Evolutionary conservation across 1,140 invertebrate genomes (phyloP), one percentile per base, ranked within the genome.

Genomic region (Geopemphigus sp.): DNA sequence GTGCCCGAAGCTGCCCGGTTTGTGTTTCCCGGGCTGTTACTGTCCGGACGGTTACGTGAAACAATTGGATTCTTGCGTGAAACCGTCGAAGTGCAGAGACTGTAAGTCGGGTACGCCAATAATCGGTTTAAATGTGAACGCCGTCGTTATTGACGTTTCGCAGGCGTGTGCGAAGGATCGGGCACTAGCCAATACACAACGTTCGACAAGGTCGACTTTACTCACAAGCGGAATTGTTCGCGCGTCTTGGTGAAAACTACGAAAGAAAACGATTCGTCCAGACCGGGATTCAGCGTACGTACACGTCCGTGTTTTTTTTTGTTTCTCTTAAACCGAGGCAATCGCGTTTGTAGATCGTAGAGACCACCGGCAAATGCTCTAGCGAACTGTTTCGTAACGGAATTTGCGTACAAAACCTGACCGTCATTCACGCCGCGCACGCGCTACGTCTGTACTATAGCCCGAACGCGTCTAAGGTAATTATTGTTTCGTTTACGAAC

Each of bases 21-120:
- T 89, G 17, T 95, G 93, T 84, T 92, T 93, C 84, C 88, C 92
- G 1, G 94, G 93, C 53, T 95, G 93, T 85, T 95, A 93, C 85
- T 95, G 93, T 83, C 92, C 93, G 1, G 89, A 92, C 61, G 93
- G 93, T 63, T 88, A 88, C 26, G 90, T 95, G 0, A 86, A 91
- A 1, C 89, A 90, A 83, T 90, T 88, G 11, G 88, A 92, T 11
- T 84, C 86, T 8, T 95, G 94, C 83, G 87, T 95, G 1, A 86
- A 88, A 64, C 90, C 92, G 0, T 86, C 88, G 0, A 89, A 91
- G 47, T 95, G 94, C 83, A 87, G 90, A 74, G 92, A 95, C 84
- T 94, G 94, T 88, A 85, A 68, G 32, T 4, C 89, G 88, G 83
- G 72, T 50, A 29, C 3, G 8, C 3, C 32, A 39, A 39, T 39